Evolutionary conservation across 2,888 invertebrate species (phyloP).

Genomic region (Brachypterus glaber): DNA sequence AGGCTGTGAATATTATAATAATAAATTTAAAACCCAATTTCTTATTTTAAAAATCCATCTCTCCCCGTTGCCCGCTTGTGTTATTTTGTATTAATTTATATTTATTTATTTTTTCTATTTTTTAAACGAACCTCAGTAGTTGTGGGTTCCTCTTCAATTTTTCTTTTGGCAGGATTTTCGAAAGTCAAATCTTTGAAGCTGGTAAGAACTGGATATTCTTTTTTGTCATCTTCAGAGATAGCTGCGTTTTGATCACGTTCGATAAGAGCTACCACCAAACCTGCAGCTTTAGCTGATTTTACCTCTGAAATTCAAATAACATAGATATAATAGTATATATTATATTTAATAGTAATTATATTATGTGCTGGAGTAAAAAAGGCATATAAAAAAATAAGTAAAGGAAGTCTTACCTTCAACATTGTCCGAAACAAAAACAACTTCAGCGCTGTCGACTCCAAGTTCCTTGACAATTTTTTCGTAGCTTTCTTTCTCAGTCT

Average conservation of each 20-base stretch:
- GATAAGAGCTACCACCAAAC: constrained; percentile 59
- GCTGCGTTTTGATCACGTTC: constrained; percentile 70
- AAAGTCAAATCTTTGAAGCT: constrained; percentile 50
- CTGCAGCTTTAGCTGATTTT: constrained; percentile 67
- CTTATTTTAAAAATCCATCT: too few species aligned
- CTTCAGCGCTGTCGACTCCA: constrained; percentile 51
- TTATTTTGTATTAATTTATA: too few species aligned
- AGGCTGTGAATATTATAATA: too few species aligned
- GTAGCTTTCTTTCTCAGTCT: constrained; percentile 72
- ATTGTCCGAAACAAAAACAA: constrained; percentile 82
- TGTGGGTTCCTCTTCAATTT: constrained; percentile 31
- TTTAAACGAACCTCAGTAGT: constrained; percentile 33
- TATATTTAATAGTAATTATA: not conserved
- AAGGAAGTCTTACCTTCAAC: constrained; percentile 53
- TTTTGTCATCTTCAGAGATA: constrained; percentile 51
- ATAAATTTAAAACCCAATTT: too few species aligned
- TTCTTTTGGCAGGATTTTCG: constrained; percentile 33
- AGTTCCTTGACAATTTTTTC: constrained; percentile 62
- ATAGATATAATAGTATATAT: constrained; percentile 2
- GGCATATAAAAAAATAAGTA: constrained; percentile 8
- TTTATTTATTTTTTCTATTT: constrained; percentile 20
- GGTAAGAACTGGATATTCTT: constrained; percentile 48
- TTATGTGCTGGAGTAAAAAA: constrained; percentile 4
- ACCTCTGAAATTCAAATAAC: constrained; percentile 55
- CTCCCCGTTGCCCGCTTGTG: too few species aligned